Evolutionary conservation across 2,113 vertebrate genomes (phyloP), one percentile per base, ranked within the genome.

Genomic region (Sardina pilchardus): DNA sequence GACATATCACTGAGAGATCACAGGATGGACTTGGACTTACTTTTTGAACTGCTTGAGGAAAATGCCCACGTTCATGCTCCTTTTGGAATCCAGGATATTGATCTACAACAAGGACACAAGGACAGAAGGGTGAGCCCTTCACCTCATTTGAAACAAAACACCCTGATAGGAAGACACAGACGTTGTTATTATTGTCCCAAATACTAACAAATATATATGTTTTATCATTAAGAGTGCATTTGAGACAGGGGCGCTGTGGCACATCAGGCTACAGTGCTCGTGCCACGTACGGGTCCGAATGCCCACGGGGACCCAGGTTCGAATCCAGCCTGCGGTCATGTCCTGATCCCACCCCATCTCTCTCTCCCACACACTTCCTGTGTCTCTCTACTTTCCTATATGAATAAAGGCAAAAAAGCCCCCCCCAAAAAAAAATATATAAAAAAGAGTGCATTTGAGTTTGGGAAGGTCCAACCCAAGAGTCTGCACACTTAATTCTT

Each of bases 11-110:
- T 78, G 10, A 17, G 71, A 14, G 16, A 50, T 50, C 48, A 50
- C 1, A 42, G 39, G 39, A 42, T 42, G 39, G 39, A 16, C 17
- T 34, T 78, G 30, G 0, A 21, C 96, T 95, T 97, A 99, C 98
- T 95, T 99, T 94, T 96, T 98, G 89, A 98, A 98, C 86, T 98
- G 97, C 90, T 97, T 99, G 87, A 99, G 96, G 94, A 98, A 98
- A 92, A 99, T 99, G 16, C 95, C 96, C 90, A 98, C 92, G 90
- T 98, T 98, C 97, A 99, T 97, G 89, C 94, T 97, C 91, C 97
- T 95, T 91, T 98, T 99, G 44, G 96, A 90, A 93, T 98, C 96
- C 92, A 99, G 93, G 88, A 99, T 94, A 86, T 94, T 95, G 91
- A 98, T 91, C 97, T 98, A 89, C 48, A 1, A 63, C 67, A 50